Evolutionary conservation across 2,113 vertebrate genomes (phyloP).

Genomic region (Aythya baeri): DNA sequence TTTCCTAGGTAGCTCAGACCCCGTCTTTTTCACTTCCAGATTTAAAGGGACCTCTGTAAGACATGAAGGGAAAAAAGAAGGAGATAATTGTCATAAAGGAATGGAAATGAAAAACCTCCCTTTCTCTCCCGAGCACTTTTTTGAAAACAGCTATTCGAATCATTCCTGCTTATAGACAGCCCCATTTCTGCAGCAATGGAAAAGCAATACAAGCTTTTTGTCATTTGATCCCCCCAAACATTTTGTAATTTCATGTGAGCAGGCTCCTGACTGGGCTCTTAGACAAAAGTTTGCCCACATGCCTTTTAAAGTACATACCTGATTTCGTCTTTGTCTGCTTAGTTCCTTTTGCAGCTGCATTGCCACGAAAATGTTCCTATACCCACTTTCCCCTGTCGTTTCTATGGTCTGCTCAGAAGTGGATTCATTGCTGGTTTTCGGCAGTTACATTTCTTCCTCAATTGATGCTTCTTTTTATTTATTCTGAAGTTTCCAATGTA

Average conservation of each 20-base stretch:
- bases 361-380: slow-evolving; percentile 31
- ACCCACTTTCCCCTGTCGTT: background rate
- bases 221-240: slow-evolving; percentile 33
- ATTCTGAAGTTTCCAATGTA: slow-evolving; percentile 74
- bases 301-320: slow-evolving; percentile 55
- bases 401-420: slow-evolving; percentile 50
- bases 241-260: background rate
- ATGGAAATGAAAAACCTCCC: background rate
- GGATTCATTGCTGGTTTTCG: slow-evolving; percentile 63
- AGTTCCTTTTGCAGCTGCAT: slow-evolving; percentile 26
- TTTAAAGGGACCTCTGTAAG: background rate
- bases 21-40: background rate
- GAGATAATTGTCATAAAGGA: background rate
- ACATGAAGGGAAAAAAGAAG: background rate
- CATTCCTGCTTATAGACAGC: background rate
- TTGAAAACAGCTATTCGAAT: background rate
- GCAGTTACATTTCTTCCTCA: slow-evolving; percentile 56
- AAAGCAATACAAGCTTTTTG: slow-evolving; percentile 39
- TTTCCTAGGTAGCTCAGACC: background rate
- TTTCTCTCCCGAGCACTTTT: background rate
- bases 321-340: slow-evolving; percentile 3
- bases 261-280: background rate
- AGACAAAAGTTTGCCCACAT: slow-evolving; percentile 10
- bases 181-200: slow-evolving; percentile 16
- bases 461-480: slow-evolving; percentile 72